A percentile compares a stretch with the other conserved stretches of the same genome.
Conservation (phyloP, 1,140 invertebrate genomes). For the Alviniconcha marisindica region DNA sequence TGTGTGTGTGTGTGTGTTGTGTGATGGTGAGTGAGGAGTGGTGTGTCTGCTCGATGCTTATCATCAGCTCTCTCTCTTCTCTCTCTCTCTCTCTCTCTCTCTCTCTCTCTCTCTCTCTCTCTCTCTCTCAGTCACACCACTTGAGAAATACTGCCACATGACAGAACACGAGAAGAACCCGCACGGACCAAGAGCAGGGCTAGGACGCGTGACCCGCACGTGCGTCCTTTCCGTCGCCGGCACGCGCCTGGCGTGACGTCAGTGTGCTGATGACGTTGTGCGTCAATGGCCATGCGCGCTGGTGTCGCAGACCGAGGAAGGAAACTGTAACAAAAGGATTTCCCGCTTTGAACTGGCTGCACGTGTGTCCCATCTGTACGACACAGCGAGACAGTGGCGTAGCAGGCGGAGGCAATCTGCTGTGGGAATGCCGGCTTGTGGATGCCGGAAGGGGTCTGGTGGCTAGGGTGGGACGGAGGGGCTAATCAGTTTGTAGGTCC, state of each 20-base stretch:
- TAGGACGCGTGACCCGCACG: background rate
- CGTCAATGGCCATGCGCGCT: background rate
- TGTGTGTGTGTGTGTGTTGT: no score
- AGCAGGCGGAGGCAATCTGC: background rate
- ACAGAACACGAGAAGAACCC: background rate
- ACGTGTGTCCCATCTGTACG: conserved; percentile 25
- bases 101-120: conserved; percentile 28
- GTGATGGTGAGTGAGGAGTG: no score
- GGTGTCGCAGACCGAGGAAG: background rate
- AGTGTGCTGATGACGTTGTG: conserved; percentile 23
- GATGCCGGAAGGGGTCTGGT: no score
- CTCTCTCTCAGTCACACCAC: background rate
- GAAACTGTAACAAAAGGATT: conserved; percentile 30
- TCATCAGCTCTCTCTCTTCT: background rate
- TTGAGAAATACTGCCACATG: no score
- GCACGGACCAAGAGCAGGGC: no score
- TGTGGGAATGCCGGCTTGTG: no score
- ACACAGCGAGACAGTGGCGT: background rate
- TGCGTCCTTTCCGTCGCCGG: background rate
- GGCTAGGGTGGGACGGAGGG: no score
- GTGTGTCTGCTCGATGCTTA: background rate
- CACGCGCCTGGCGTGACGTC: conserved; percentile 16
- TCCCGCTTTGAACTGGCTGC: background rate
- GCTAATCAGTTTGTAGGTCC: no score
- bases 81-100: conserved; percentile 18